Percentiles rank a stretch among this genome's conserved stretches.
Conservation (phyloP, 2,797 vertebrate genomes). For the Xyrichtys novacula region DNA sequence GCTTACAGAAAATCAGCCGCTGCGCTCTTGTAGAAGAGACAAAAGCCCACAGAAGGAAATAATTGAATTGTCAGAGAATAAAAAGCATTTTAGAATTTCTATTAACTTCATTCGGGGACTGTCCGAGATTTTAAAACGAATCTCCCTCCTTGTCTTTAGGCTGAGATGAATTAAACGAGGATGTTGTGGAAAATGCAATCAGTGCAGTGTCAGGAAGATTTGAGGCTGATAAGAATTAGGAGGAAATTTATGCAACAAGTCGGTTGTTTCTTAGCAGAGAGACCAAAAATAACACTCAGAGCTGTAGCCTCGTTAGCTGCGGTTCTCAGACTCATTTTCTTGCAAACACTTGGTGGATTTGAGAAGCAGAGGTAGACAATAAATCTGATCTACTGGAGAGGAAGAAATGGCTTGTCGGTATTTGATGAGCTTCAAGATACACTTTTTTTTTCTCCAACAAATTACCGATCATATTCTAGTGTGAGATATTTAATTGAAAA, state of each 20-base stretch:
- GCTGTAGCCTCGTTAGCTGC: not conserved
- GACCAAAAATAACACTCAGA: not conserved
- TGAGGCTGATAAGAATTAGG: constrained; percentile 10
- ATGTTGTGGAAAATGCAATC: not conserved
- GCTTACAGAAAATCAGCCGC: constrained; percentile 47
- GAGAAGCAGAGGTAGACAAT: not conserved
- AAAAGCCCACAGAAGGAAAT: constrained; percentile 28
- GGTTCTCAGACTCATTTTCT: not conserved
- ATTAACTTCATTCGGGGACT: constrained; percentile 3
- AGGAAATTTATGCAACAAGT: constrained; percentile 2
- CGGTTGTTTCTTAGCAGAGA: not conserved
- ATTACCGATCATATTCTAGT: too few species aligned
- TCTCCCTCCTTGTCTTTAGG: not conserved
- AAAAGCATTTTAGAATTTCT: constrained; percentile 11
- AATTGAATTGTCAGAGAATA: constrained; percentile 39
- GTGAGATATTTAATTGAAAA: too few species aligned
- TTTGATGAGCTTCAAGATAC: too few species aligned
- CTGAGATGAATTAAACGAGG: constrained; percentile 1
- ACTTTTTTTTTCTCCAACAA: too few species aligned
- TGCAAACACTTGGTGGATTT: not conserved
- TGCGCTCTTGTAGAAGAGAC: constrained; percentile 23
- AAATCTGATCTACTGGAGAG: not conserved
- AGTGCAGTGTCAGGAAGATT: constrained; percentile 3
- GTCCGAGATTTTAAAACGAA: constrained; percentile 20
- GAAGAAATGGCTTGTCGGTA: too few species aligned